Conservation (phyloP, 2,888 invertebrate species). For the Euzophera pinguis region DNA sequence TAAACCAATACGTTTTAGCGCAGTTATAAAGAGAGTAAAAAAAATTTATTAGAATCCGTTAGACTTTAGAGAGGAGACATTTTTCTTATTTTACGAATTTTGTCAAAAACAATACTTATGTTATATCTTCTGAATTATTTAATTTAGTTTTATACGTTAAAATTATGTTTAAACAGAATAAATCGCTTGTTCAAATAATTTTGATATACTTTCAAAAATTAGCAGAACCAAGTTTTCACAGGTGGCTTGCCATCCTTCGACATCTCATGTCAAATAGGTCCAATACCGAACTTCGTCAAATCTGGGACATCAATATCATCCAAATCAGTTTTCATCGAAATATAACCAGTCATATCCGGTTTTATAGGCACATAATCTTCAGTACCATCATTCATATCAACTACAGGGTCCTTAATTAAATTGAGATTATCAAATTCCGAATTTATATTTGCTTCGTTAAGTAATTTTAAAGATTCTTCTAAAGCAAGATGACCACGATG, state of each 20-base stretch:
- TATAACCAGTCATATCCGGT: conserved; percentile 29
- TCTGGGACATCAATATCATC: conserved; percentile 65
- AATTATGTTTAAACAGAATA: too few species aligned
- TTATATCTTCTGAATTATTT: too few species aligned
- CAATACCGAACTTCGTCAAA: conserved; percentile 56
- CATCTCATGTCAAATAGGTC: conserved; percentile 66
- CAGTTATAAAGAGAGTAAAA: too few species aligned
- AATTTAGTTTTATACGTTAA: too few species aligned
- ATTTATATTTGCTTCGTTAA: conserved; percentile 69
- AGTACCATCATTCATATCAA: conserved; percentile 55
- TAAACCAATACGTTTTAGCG: too few species aligned
- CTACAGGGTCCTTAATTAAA: conserved; percentile 53
- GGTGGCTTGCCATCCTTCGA: conserved; percentile 50
- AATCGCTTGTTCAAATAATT: background rate
- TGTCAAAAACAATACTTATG: too few species aligned
- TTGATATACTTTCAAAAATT: conserved; percentile 13
- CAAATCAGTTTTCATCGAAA: conserved; percentile 36
- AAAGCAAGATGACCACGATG: conserved; percentile 55
- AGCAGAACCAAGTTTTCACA: conserved; percentile 77
- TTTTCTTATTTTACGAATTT: too few species aligned
- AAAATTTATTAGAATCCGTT: too few species aligned
- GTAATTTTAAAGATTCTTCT: conserved; percentile 67
- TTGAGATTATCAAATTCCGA: conserved; percentile 45
- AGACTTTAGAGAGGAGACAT: too few species aligned
- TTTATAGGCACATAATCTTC: conserved; percentile 69